Conservation (phyloP, 2,888 invertebrate species). For the Ichneumoninae sp. region DNA sequence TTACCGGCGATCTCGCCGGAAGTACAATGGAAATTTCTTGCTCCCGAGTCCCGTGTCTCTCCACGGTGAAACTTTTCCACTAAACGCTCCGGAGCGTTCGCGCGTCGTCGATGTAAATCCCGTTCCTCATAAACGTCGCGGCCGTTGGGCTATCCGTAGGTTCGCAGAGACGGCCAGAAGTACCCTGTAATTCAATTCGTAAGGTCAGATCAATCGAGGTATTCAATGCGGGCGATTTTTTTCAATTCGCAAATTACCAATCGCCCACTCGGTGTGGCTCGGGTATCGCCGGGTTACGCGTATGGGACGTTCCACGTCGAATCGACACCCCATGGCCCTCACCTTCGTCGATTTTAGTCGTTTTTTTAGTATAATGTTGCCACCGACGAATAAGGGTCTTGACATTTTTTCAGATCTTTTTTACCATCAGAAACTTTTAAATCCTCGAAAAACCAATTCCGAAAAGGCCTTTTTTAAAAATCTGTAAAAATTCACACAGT, state of each 20-base stretch:
- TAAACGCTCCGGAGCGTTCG: slow-evolving; percentile 22
- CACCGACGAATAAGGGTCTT: too few relatives aligned
- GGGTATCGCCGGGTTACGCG: background rate
- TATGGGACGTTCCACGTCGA: too few relatives aligned
- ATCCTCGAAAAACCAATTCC: too few relatives aligned
- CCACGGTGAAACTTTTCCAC: slow-evolving; percentile 37
- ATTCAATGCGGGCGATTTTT: slow-evolving; percentile 58
- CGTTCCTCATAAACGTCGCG: background rate
- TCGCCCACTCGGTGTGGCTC: slow-evolving; percentile 48
- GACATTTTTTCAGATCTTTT: too few relatives aligned
- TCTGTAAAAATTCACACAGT: too few relatives aligned
- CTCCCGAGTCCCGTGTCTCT: slow-evolving; percentile 8
- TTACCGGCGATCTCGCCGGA: background rate
- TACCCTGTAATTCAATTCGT: slow-evolving; percentile 46
- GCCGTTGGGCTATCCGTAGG: background rate
- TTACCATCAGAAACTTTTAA: too few relatives aligned
- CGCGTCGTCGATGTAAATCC: background rate
- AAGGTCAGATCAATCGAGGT: slow-evolving; percentile 64
- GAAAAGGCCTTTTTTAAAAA: too few relatives aligned
- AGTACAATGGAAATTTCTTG: slow-evolving; percentile 50
- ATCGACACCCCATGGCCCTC: too few relatives aligned
- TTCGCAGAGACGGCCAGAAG: background rate
- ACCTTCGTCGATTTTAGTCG: too few relatives aligned
- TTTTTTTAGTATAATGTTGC: too few relatives aligned
- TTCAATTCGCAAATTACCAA: slow-evolving; percentile 61